Evolutionary conservation across 2,888 invertebrate genomes (phyloP).

Genomic region (Tachina fera): DNA sequence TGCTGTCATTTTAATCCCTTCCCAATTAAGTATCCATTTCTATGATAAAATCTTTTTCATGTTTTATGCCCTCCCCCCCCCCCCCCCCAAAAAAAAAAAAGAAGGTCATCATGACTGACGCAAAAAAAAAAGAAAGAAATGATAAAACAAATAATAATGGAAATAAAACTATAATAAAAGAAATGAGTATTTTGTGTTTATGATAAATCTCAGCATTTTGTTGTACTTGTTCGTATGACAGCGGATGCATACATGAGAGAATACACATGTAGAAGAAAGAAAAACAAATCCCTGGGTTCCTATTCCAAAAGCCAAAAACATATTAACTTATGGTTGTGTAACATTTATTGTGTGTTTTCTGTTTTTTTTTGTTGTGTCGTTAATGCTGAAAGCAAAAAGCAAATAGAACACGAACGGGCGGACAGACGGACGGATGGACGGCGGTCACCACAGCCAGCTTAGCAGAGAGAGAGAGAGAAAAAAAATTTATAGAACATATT

Average conservation of each 20-base stretch:
- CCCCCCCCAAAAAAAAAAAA: neutral
- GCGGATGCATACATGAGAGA: constrained; percentile 38
- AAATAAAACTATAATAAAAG: constrained; percentile 34
- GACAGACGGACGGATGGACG: constrained; percentile 2
- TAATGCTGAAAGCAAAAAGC: constrained; percentile 23
- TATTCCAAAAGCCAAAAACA: constrained; percentile 57
- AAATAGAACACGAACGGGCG: neutral
- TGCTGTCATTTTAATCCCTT: constrained; percentile 24
- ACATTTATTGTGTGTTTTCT: constrained; percentile 27
- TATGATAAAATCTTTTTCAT: constrained; percentile 45
- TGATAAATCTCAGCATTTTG: constrained; percentile 63
- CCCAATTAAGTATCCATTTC: constrained; percentile 36
- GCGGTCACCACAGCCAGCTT: neutral
- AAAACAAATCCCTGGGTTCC: constrained; percentile 56
- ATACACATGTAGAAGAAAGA: constrained; percentile 22
- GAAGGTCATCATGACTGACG: constrained; percentile 17
- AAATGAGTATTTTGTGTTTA: constrained; percentile 16
- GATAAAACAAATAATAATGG: constrained; percentile 39
- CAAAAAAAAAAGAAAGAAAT: neutral
- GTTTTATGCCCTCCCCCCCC: constrained; percentile 9
- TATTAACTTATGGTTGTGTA: constrained; percentile 58
- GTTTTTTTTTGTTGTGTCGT: neutral
- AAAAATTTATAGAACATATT: constrained; percentile 43
- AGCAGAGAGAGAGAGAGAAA: constrained; percentile 28
- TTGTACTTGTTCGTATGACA: constrained; percentile 28